Conservation (phyloP, 2,113 vertebrate species). For the Rhynchopsitta pachyrhyncha region DNA sequence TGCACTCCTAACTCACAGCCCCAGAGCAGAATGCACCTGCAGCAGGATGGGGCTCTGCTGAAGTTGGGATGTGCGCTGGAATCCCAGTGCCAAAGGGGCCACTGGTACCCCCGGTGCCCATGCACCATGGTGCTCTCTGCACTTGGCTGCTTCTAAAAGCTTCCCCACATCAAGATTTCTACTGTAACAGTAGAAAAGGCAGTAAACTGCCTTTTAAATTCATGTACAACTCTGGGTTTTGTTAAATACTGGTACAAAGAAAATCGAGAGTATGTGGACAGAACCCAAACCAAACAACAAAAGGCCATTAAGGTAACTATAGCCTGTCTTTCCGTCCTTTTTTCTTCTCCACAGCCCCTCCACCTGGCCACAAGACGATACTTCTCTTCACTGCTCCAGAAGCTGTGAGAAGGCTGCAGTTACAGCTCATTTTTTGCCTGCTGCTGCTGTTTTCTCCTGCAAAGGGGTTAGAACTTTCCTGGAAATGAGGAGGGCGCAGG, state of each 20-base stretch:
- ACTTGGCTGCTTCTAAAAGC: background rate
- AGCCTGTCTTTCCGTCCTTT: background rate
- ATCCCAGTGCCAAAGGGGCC: background rate
- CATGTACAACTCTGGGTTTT: background rate
- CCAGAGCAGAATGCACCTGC: fast-evolving
- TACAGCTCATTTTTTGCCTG: background rate
- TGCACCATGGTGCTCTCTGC: background rate
- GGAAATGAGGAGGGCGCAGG: background rate
- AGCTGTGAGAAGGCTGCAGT: background rate
- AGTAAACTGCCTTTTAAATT: background rate
- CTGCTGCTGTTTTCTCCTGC: background rate
- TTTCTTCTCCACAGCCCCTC: background rate
- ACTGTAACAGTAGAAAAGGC: background rate
- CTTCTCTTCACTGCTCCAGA: background rate
- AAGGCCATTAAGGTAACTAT: background rate
- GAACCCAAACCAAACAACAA: background rate
- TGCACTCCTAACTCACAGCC: fast-evolving
- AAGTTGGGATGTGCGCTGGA: background rate
- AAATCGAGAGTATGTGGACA: background rate
- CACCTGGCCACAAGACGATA: background rate
- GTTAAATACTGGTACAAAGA: background rate
- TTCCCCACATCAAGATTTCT: background rate
- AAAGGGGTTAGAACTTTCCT: background rate
- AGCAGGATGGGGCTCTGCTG: background rate
- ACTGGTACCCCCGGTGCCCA: background rate